Evolutionary conservation across 2,797 vertebrate species (phyloP), one percentile per base, ranked within the genome.

Genomic region (Aldrovandia affinis): DNA sequence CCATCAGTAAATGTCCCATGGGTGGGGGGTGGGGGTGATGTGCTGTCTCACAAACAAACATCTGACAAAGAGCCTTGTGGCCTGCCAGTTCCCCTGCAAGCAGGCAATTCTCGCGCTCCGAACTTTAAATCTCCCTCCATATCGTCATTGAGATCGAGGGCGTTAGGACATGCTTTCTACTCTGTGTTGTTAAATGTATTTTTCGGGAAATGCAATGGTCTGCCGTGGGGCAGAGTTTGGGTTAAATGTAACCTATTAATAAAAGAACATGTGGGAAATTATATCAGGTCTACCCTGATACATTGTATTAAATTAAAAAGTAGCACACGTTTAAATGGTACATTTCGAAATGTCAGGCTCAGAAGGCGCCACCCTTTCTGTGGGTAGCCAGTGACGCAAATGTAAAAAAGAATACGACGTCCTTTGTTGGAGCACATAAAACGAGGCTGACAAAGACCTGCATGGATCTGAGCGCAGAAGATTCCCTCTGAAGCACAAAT

Each of bases 1-100:
- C 63, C 52, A 81, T 84, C 83, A 70, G 52, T 65, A 75, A 54
- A 73, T 47, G 61, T 52, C 61, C 2, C 59, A 65, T 8, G 63
- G 63, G 28, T n/a, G 28, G 61, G 61, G 10, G 28, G 61, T 9
- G 68, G 36, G 68, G 18, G 54, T 61, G 79, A 47, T 4, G 28
- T 22, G 15, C 78, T n/a, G 63, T 65, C 78, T 84, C n/a, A 57
- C 52, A n/a, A 52, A 54, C 59, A 84, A 36, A 28, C 50, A 28
- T 80, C 52, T 80, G 78, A 57, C 28, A 52, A 52, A 25, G 78
- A 25, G 15, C 78, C 73, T 77, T 47, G 73, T 77, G 42, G 22
- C 73, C 65, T 77, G 9, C 9, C 42, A 22, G 39, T 42, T 12
- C 73, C 33, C 39, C 73, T 44, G 73, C 42, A 44, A 77, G 2